A percentile compares a stretch with the other conserved stretches of the same genome.
phyloP scores from a whole-genome alignment of 2,113 vertebrate genomes.

The Leptocoma aspasia region DNA sequence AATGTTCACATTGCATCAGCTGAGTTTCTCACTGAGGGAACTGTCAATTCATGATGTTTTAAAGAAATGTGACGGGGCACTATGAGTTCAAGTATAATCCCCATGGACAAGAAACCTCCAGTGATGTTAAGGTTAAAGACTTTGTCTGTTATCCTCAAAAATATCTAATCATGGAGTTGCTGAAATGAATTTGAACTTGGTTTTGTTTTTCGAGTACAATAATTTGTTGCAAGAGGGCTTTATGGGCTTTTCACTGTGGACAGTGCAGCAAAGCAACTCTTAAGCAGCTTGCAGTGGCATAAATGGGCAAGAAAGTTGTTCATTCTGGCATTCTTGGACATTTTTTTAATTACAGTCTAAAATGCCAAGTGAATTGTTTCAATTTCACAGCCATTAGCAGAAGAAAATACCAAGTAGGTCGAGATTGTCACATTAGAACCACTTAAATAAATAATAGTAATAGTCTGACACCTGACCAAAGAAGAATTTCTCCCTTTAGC shows the following conservation, averaged over 20 bases:
- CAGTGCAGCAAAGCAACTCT: background rate
- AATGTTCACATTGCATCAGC: background rate
- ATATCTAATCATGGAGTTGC: background rate
- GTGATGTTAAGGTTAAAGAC: background rate
- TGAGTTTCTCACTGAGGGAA: background rate
- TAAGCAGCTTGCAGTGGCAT: constrained; percentile 8
- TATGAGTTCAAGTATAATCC: background rate
- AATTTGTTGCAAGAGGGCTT: background rate
- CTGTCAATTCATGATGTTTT: background rate
- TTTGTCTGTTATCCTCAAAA: background rate
- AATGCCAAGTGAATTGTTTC: constrained; percentile 47
- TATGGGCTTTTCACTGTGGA: background rate
- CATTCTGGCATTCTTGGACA: background rate
- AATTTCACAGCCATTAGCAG: constrained; percentile 35
- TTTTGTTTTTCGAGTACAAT: background rate
- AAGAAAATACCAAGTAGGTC: constrained; percentile 46
- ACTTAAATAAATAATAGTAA: constrained; percentile 59
- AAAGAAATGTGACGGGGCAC: background rate
- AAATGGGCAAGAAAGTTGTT: constrained; percentile 16
- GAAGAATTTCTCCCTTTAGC: constrained; percentile 13
- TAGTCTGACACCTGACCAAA: constrained; percentile 1
- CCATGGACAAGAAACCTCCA: background rate
- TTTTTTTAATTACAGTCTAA: constrained; percentile 31
- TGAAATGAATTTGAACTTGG: constrained; percentile 7
- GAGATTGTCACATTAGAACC: background rate